These are phyloP conservation scores for Rachycentron canadum DNA, from an alignment of 2,797 vertebrate species.

Conservation along the genomic window DNA sequence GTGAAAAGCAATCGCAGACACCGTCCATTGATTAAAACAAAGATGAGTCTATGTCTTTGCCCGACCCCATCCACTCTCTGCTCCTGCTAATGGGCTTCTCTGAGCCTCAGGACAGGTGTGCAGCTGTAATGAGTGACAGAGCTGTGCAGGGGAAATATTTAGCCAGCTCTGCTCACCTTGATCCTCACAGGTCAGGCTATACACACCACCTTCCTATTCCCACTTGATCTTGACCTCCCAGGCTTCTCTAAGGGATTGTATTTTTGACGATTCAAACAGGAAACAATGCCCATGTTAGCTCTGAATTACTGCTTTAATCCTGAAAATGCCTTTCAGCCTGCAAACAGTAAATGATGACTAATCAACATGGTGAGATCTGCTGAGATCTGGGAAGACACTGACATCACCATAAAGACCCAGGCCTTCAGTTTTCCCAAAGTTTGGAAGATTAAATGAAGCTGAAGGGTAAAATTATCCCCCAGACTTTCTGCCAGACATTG, in stretches of 20 bases:
- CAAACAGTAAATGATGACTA: too few species aligned
- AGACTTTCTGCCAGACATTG: too few species aligned
- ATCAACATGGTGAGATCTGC: too few species aligned
- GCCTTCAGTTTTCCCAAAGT: neutral
- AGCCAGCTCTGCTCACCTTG: slow-evolving; percentile 9
- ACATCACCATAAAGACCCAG: neutral
- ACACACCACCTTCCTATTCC: neutral
- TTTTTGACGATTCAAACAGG: too few species aligned
- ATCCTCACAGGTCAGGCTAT: slow-evolving; percentile 15
- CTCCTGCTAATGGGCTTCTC: slow-evolving; percentile 53
- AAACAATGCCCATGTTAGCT: too few species aligned
- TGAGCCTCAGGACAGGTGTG: slow-evolving; percentile 46
- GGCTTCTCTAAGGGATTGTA: slow-evolving; percentile 2
- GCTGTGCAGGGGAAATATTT: slow-evolving; percentile 48
- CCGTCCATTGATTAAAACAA: slow-evolving; percentile 68
- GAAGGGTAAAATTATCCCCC: too few species aligned
- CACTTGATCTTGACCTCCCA: neutral
- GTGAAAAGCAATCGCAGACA: slow-evolving; percentile 60
- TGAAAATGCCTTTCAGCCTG: too few species aligned
- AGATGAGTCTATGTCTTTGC: slow-evolving; percentile 59
- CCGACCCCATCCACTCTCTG: slow-evolving; percentile 42
- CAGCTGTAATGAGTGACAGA: slow-evolving; percentile 47
- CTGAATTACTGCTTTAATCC: slow-evolving; percentile 4
- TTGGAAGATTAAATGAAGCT: too few species aligned
- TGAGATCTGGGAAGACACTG: too few species aligned